These are phyloP conservation scores for Bibio marci DNA, from an alignment of 2,888 invertebrate genomes.

Conservation along the genomic window DNA sequence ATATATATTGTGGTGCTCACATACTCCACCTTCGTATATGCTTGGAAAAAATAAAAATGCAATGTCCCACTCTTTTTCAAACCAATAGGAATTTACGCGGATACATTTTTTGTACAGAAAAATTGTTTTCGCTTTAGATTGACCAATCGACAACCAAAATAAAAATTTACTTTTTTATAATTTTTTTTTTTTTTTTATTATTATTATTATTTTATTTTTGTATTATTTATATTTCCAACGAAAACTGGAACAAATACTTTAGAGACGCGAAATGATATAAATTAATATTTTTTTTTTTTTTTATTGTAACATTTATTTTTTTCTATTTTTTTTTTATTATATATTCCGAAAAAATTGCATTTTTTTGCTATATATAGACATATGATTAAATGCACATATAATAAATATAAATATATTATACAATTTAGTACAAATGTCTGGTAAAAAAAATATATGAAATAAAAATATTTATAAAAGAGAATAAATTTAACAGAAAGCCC, in stretches of 20 bases:
- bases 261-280: neutral
- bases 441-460: no score
- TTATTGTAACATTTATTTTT: no score
- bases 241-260: neutral
- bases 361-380: no score
- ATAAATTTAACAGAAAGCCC: no score
- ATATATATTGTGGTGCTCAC: neutral
- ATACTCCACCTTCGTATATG: slow-evolving; percentile 2
- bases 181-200: neutral
- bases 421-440: no score
- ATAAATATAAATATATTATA: no score
- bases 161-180: neutral
- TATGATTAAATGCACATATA: no score
- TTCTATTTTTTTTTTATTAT: no score
- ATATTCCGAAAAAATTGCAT: no score
- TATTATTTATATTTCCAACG: neutral
- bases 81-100: slow-evolving; percentile 2
- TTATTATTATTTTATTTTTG: neutral
- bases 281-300: no score
- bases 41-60: slow-evolving; percentile 1
- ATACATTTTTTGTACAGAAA: slow-evolving; percentile 1
- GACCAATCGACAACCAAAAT: slow-evolving; percentile 2
- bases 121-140: slow-evolving; percentile 2
- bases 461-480: no score
- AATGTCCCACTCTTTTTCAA: neutral